These are phyloP conservation scores for Serilophus lunatus DNA, from an alignment of 2,113 vertebrate genomes.

Conservation along the genomic window DNA sequence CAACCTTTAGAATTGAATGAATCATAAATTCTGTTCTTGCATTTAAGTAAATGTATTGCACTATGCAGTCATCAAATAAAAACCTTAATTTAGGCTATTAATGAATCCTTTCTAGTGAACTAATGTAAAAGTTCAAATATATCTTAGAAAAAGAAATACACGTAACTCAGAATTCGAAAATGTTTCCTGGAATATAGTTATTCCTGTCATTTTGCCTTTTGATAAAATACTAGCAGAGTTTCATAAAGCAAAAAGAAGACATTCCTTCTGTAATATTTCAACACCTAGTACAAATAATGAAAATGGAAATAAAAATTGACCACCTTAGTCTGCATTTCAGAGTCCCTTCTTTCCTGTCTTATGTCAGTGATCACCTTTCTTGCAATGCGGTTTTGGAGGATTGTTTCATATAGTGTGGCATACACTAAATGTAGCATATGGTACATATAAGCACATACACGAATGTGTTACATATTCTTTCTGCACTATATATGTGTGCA, in stretches of 20 bases:
- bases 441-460: not conserved
- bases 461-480: not conserved
- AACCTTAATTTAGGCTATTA: not conserved
- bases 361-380: not conserved
- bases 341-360: not conserved
- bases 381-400: not conserved
- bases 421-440: not conserved
- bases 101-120: not conserved
- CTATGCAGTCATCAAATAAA: not conserved
- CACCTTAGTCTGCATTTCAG: not conserved
- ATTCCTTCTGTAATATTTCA: not conserved
- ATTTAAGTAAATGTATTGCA: not conserved
- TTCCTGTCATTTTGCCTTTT: not conserved
- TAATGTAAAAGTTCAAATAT: not conserved
- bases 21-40: not conserved
- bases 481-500: not conserved
- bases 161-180: not conserved
- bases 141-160: not conserved
- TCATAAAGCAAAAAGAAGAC: not conserved
- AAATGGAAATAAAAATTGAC: not conserved
- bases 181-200: not conserved
- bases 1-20: rapidly evolving
- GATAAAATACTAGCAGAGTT: not conserved
- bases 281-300: not conserved
- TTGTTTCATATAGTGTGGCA: not conserved